Percentiles rank a stretch among this genome's conserved stretches.
phyloP scores from a whole-genome alignment of 2,797 vertebrate species.

The Heterohyrax brucei region DNA sequence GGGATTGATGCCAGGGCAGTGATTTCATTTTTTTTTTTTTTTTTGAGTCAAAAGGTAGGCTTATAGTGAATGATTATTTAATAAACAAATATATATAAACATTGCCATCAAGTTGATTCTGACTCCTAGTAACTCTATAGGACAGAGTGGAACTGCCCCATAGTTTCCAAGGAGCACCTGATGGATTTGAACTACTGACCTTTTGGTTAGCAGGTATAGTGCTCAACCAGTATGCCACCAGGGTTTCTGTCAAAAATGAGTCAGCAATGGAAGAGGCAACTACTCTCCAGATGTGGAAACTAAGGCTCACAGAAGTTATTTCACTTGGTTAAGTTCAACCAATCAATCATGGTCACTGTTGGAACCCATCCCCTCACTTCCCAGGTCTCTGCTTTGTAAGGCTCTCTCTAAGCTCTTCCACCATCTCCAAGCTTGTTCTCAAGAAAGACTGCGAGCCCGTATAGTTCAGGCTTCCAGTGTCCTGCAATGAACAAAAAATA shows the following conservation, averaged over 20 bases:
- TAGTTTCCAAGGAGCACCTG: too few relatives aligned
- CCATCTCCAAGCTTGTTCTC: neutral
- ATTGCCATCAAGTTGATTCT: too few relatives aligned
- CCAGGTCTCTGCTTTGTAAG: neutral
- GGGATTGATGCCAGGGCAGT: too few relatives aligned
- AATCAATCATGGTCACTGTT: neutral
- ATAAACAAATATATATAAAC: too few relatives aligned
- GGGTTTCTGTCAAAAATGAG: neutral
- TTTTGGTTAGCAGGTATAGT: too few relatives aligned
- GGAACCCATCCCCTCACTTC: neutral
- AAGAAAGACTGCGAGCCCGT: neutral
- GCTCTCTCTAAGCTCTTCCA: neutral
- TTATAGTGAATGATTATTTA: neutral
- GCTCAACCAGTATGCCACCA: too few relatives aligned
- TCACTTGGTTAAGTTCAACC: neutral
- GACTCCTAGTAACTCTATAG: too few relatives aligned
- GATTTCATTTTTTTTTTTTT: too few relatives aligned
- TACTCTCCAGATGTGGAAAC: neutral
- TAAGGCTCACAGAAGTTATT: neutral
- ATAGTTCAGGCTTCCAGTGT: neutral
- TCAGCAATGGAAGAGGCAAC: neutral
- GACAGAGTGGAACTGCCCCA: too few relatives aligned
- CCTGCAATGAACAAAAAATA: conserved; percentile 2
- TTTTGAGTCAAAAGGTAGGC: neutral
- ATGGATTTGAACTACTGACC: too few relatives aligned